Evolutionary conservation across 2,888 invertebrate genomes (phyloP).

Genomic region (Pocota personata): DNA sequence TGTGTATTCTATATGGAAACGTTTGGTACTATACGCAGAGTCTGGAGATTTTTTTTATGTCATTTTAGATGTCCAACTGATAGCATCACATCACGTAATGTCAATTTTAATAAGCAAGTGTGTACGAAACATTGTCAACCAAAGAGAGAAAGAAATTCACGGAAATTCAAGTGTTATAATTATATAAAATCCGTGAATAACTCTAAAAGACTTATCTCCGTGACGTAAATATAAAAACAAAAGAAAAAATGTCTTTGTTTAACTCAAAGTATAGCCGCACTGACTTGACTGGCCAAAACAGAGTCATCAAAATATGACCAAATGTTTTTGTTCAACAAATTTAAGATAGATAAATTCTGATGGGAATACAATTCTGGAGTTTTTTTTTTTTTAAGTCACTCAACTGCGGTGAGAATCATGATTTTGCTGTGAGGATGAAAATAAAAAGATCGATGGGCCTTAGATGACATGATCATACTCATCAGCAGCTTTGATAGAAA

Average conservation of each 20-base stretch:
- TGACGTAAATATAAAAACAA: slow-evolving; percentile 41
- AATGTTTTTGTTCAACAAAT: background rate
- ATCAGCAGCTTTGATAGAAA: too few relatives aligned
- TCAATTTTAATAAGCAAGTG: slow-evolving; percentile 66
- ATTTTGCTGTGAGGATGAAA: too few relatives aligned
- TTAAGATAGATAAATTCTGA: background rate
- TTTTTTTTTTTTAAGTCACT: too few relatives aligned
- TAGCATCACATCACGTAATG: slow-evolving; percentile 66
- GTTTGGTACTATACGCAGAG: slow-evolving; percentile 15
- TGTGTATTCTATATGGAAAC: slow-evolving; percentile 38
- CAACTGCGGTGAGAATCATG: too few relatives aligned
- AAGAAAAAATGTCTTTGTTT: background rate
- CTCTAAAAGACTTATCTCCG: slow-evolving; percentile 48
- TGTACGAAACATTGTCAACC: slow-evolving; percentile 30
- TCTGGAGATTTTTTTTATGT: slow-evolving; percentile 10
- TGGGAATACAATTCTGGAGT: too few relatives aligned
- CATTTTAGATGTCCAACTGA: slow-evolving; percentile 59
- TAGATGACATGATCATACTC: too few relatives aligned
- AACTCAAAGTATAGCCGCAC: background rate
- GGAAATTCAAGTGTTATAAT: slow-evolving; percentile 51
- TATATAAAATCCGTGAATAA: slow-evolving; percentile 32
- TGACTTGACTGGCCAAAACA: background rate
- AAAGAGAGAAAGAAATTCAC: slow-evolving; percentile 58
- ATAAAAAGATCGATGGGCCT: too few relatives aligned
- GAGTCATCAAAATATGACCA: background rate